These are phyloP conservation scores for Camelus dromedarius DNA, from an alignment of 2,113 vertebrate genomes.

Conservation along the genomic window DNA sequence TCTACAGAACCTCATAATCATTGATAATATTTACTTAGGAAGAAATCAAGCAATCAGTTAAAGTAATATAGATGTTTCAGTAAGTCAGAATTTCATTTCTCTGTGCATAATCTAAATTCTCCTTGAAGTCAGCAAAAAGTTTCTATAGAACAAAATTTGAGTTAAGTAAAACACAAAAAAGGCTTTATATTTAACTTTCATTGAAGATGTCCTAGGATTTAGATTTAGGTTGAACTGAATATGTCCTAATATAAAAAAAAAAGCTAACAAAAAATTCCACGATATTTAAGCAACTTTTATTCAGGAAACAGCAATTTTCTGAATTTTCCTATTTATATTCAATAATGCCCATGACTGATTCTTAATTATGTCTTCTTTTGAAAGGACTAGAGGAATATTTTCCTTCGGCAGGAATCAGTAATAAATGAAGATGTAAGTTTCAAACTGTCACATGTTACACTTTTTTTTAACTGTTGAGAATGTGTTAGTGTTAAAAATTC, in stretches of 20 bases:
- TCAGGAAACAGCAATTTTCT: conserved; percentile 1
- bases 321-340: conserved; percentile 65
- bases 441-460: conserved; percentile 73
- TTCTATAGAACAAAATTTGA: neutral
- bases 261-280: neutral
- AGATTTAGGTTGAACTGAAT: neutral
- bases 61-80: neutral
- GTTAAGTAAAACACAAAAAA: conserved; percentile 6
- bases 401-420: conserved; percentile 60
- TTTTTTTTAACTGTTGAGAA: conserved; percentile 54
- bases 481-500: conserved; percentile 62
- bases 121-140: neutral
- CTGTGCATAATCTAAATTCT: neutral
- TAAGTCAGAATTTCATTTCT: conserved; percentile 15
- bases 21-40: neutral
- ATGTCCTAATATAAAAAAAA: neutral
- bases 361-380: conserved; percentile 54
- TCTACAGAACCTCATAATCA: neutral
- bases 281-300: neutral
- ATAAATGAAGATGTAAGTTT: conserved; percentile 76
- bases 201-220: neutral
- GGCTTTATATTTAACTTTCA: neutral
- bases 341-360: conserved; percentile 17
- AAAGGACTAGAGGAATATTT: conserved; percentile 74
- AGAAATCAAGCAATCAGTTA: neutral